Percentiles rank a stretch among this genome's conserved stretches.
These are phyloP conservation scores for Vandiemenella viatica DNA, from an alignment of 2,888 invertebrate species.

Conservation along the genomic window DNA sequence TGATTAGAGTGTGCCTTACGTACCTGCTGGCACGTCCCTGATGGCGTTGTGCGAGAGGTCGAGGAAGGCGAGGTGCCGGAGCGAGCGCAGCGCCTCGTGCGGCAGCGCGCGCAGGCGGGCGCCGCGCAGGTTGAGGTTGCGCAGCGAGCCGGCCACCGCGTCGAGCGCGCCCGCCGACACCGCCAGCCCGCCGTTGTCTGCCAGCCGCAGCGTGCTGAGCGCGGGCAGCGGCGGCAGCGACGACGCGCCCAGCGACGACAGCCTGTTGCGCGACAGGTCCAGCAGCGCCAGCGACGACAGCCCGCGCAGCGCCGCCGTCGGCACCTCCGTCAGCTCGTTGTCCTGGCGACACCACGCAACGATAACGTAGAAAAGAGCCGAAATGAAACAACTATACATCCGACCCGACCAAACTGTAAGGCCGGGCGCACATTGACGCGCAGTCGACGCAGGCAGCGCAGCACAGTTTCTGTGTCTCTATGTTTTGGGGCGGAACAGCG, in stretches of 20 bases:
- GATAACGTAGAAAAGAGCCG: too few relatives aligned
- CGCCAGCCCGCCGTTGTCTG: conserved; percentile 77
- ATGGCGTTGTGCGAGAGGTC: conserved; percentile 82
- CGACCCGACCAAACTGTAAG: too few relatives aligned
- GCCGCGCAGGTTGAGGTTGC: conserved; percentile 80
- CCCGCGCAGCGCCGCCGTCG: conserved; percentile 51
- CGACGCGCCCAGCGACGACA: conserved; percentile 52
- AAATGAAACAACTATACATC: too few relatives aligned
- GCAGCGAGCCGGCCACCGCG: conserved; percentile 67
- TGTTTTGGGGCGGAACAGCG: too few relatives aligned
- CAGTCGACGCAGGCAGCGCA: too few relatives aligned
- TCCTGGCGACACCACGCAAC: conserved; percentile 32
- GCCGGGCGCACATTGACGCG: too few relatives aligned
- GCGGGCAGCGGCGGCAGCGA: conserved; percentile 58
- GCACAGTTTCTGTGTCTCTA: too few relatives aligned
- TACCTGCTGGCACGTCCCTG: conserved; percentile 53
- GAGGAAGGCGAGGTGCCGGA: conserved; percentile 68
- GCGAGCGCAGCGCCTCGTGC: conserved; percentile 51
- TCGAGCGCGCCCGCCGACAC: conserved; percentile 51
- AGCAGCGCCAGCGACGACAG: conserved; percentile 58
- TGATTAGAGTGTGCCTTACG: too few relatives aligned
- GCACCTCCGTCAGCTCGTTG: conserved; percentile 64
- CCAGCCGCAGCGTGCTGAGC: conserved; percentile 66
- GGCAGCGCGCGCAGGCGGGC: conserved; percentile 68
- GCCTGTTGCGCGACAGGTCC: conserved; percentile 71